Base-by-base conservation (phyloP, 2,888 invertebrate genomes). In the Ectemnius continuus region DNA sequence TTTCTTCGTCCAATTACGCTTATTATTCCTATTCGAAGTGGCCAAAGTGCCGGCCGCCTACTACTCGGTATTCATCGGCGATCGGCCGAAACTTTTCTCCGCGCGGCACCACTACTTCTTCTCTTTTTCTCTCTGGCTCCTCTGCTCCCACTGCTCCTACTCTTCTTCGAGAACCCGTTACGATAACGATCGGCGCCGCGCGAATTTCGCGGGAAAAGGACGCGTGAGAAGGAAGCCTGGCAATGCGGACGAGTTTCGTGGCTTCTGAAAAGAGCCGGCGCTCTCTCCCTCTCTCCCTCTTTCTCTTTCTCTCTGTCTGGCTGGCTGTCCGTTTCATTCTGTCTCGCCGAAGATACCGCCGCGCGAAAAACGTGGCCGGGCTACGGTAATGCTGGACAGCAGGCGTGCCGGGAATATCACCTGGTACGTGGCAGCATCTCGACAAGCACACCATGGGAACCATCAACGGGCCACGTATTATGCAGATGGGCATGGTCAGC, bases 401-500 rank as follows among this genome's bases (percentile, higher is more conserved):
- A 52, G 65, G 68, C 82, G 82, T 82, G 82, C 76, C 67, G 67
- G 71, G 82, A 82, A 82, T 82, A 80, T 82, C 76, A 67, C 68
- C 72, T n/a, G 16, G 36, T 62, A 46, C 78, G 63, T 63, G 75
- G 59, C 73, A 67, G 70, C 74, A 70, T 71, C 76, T 66, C 73
- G 73, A 60, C 62, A 6, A 36, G 36, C 56, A 28, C 56, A 26
- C 48, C 63, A 74, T 79, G 75, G 75, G 67, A 81, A 70, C 56
- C 67, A 69, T 70, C 71, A 79, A 78, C 76, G 70, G 80, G 81
- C 83, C 84, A 82, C 85, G 84, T 82, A 86, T 87, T 87, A 87
- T 87, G 86, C 85, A 87, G 84, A 87, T 86, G 81, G 78, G 73
- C 72, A 69, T 79, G 76, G 79, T 75, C 79, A 79, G 83, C 79